Evolutionary conservation across 2,888 invertebrate species (phyloP).

Genomic region (Microdon myrmicae): DNA sequence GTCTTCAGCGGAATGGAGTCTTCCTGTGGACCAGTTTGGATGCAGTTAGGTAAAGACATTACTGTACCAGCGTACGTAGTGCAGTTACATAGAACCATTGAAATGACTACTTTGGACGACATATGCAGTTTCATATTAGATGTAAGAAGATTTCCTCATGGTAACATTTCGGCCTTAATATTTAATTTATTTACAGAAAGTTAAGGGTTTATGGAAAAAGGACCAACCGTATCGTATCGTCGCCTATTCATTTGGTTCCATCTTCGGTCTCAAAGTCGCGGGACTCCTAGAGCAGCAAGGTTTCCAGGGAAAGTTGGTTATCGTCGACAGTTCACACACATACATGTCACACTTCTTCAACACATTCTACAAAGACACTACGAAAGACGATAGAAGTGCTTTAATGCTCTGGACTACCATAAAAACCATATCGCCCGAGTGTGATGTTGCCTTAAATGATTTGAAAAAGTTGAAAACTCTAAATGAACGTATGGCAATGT

Average conservation of each 20-base stretch:
- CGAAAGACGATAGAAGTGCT: too few species aligned
- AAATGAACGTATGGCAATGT: too few species aligned
- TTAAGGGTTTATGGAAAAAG: conserved; percentile 69
- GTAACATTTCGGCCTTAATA: not conserved
- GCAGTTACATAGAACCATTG: conserved; percentile 60
- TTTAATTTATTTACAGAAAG: conserved; percentile 68
- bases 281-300: conserved; percentile 76
- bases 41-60: conserved; percentile 58
- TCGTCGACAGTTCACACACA: conserved; percentile 85
- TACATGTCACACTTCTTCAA: conserved; percentile 70
- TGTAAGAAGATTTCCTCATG: conserved; percentile 53
- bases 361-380: conserved; percentile 56
- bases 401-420: too few species aligned
- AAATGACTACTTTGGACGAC: conserved; percentile 56
- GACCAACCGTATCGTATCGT: conserved; percentile 77
- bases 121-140: conserved; percentile 58
- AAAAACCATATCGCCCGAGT: too few species aligned
- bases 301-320: conserved; percentile 72
- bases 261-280: conserved; percentile 81
- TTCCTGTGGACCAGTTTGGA: conserved; percentile 68
- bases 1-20: conserved; percentile 79
- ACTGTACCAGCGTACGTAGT: conserved; percentile 58
- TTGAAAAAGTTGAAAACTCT: too few species aligned
- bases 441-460: too few species aligned
- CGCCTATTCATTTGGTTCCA: conserved; percentile 89